Conservation (phyloP, 2,113 vertebrate genomes). For the Galbula dea region DNA sequence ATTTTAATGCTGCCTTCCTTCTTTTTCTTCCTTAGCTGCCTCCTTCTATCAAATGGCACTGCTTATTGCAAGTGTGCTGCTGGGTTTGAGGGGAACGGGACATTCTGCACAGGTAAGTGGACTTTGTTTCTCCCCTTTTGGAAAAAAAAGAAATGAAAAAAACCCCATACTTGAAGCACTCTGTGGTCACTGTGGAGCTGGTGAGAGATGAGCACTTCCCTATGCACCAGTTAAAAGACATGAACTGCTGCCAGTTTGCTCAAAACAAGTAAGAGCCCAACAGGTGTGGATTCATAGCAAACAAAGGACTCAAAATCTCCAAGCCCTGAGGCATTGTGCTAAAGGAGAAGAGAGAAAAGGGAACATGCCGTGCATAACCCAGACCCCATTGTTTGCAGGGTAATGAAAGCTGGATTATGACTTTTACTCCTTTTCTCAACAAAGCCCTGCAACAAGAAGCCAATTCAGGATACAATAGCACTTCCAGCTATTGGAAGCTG, state of each 20-base stretch:
- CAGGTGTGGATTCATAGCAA: not conserved
- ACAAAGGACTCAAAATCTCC: not conserved
- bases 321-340: not conserved
- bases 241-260: not conserved
- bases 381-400: not conserved
- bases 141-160: not conserved
- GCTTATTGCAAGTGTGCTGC: constrained; percentile 82
- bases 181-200: not conserved
- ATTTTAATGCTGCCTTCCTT: not conserved
- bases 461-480: not conserved
- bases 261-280: not conserved
- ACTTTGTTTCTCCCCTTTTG: not conserved
- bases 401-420: not conserved
- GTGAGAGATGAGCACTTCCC: not conserved
- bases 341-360: not conserved
- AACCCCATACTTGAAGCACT: not conserved
- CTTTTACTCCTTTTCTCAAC: constrained; percentile 36
- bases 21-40: constrained; percentile 72
- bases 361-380: not conserved
- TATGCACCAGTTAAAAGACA: not conserved
- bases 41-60: constrained; percentile 44
- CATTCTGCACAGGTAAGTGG: constrained; percentile 80
- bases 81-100: constrained; percentile 90
- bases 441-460: not conserved
- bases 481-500: constrained; percentile 4